Base-by-base conservation (phyloP, 2,113 vertebrate species). In the Macroglossus sobrinus region DNA sequence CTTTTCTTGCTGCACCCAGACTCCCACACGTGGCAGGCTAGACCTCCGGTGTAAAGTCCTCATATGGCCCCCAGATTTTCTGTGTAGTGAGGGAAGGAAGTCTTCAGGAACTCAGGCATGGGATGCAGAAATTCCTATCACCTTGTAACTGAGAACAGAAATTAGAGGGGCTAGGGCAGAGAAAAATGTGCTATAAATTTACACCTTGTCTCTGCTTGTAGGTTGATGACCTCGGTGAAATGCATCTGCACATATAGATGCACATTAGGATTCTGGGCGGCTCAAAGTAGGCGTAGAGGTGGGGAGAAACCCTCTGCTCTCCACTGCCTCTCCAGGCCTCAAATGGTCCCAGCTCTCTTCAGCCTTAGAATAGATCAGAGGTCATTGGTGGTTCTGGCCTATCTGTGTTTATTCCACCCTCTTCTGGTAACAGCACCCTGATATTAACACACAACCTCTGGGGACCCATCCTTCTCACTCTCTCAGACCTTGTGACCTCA, bases 221-320 rank as follows among this genome's bases (percentile, higher is more conserved):
- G 28, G 43, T 30, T 38, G 59, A 28, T 21, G 21, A 21, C n/a
- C 38, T 38, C 14, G 50, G 24, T 14, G 75, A n/a, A 55, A 4
- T 5, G 33, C 1, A 16, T 0, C 5, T 8, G 0, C n/a, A 55
- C 2, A 4, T 2, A 3, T 0, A 14, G 72, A 55, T 30, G 59
- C 28, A 21, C 45, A 2, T 1, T 5, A 8, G 6, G 33, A 63
- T 81, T 53, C 33, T 38, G 40, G 50, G 35, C 7, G 50, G 45
- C 50, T 71, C 75, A 4, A 7, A 11, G 53, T 64, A 69, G 87
- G 40, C 53, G 40, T 0, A 7, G 21, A 33, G 15, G 22, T 1
- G 1, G 47, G 4, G 24, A 35, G 38, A 40, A 43, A 11, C 2
- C 22, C 28, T 10, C 2, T 9, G 21, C 5, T 57, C 16, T 76